Conservation (phyloP, 2,888 invertebrate genomes). For the Tinea trinotella region DNA sequence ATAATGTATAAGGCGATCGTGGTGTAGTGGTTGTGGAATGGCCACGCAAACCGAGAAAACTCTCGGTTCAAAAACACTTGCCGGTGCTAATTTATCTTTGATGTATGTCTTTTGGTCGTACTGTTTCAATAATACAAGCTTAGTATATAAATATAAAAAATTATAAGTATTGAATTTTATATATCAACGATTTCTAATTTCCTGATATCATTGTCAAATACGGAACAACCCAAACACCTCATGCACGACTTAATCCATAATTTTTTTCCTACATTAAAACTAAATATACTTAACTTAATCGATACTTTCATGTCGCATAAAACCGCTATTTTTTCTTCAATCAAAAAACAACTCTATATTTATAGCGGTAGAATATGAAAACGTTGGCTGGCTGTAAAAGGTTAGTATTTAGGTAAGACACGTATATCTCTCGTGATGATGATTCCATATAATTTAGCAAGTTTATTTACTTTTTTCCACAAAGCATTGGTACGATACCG, state of each 20-base stretch:
- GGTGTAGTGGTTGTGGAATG: too few species aligned
- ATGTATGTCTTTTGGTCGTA: too few species aligned
- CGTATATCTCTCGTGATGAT: background rate
- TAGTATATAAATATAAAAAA: too few species aligned
- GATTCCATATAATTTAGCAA: too few species aligned
- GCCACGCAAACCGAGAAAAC: too few species aligned
- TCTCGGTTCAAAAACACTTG: too few species aligned
- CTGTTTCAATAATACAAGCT: too few species aligned
- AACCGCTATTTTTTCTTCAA: background rate
- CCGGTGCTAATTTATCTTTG: too few species aligned
- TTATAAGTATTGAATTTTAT: too few species aligned
- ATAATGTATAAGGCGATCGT: too few species aligned
- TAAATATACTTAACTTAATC: slow-evolving; percentile 18
- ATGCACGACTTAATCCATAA: slow-evolving; percentile 16
- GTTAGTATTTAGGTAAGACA: background rate
- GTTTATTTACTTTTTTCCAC: background rate
- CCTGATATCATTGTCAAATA: slow-evolving; percentile 16
- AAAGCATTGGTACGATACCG: too few species aligned
- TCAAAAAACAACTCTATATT: background rate
- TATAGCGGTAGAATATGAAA: background rate
- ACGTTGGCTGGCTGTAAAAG: background rate
- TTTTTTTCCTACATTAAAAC: slow-evolving; percentile 16
- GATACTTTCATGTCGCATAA: slow-evolving; percentile 5
- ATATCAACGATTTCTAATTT: background rate
- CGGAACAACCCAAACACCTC: slow-evolving; percentile 8